Percentiles rank a stretch among this genome's conserved stretches.
Evolutionary conservation across 2,888 invertebrate species (phyloP).

Genomic region (Diploptera punctata): DNA sequence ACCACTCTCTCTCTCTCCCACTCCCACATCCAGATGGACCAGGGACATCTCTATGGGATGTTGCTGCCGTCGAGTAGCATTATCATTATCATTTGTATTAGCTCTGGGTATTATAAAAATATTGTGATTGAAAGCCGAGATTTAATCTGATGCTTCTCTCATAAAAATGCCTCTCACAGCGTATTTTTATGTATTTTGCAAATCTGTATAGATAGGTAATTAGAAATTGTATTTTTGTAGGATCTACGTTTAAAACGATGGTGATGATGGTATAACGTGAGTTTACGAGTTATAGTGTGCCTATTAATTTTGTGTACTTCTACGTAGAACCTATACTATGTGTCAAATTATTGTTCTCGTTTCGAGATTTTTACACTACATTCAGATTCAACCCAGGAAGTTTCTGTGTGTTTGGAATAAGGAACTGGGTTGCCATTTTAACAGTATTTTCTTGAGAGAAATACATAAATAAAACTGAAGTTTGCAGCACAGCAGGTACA

Average conservation of each 20-base stretch:
- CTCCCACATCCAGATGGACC: slow-evolving; percentile 12
- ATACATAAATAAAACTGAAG: no score
- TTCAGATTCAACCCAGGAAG: no score
- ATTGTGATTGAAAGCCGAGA: slow-evolving; percentile 22
- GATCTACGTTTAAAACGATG: slow-evolving; percentile 5
- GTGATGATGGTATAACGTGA: not conserved
- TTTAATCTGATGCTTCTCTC: slow-evolving; percentile 9
- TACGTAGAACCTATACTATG: not conserved
- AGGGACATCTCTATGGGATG: slow-evolving; percentile 28
- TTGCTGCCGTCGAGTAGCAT: slow-evolving; percentile 4
- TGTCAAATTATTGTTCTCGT: no score
- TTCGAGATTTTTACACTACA: no score
- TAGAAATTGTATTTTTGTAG: slow-evolving; percentile 18
- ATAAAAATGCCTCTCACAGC: slow-evolving; percentile 4
- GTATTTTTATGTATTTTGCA: slow-evolving; percentile 4
- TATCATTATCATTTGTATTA: slow-evolving; percentile 25
- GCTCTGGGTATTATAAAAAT: slow-evolving; percentile 21
- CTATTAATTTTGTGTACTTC: slow-evolving; percentile 7
- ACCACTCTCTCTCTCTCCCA: not conserved
- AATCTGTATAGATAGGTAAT: slow-evolving; percentile 25
- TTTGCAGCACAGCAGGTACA: no score
- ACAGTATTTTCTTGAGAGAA: no score
- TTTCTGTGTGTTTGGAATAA: no score
- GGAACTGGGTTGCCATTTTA: no score
- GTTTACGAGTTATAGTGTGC: not conserved